Evolutionary conservation across 1,140 invertebrate genomes (phyloP).

Genomic region (Prorops nasuta): DNA sequence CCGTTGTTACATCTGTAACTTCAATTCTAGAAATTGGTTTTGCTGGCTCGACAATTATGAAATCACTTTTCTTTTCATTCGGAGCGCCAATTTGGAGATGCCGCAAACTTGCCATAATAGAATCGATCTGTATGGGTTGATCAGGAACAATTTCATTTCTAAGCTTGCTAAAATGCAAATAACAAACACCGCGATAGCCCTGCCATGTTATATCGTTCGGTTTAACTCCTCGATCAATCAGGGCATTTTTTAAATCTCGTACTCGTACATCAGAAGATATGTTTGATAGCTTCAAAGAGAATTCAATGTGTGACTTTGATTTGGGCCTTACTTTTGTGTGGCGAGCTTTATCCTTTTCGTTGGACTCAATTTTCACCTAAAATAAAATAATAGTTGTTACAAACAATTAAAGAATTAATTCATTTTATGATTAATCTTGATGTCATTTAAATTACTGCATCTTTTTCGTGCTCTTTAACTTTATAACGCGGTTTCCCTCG

Average conservation of each 20-base stretch:
- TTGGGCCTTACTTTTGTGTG: conserved; percentile 17
- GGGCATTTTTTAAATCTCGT: conserved; percentile 65
- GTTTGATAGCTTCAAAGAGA: conserved; percentile 63
- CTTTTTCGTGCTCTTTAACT: conserved; percentile 13
- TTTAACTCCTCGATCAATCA: conserved; percentile 64
- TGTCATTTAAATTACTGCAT: neutral
- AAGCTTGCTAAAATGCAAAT: conserved; percentile 65
- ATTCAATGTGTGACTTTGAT: conserved; percentile 49
- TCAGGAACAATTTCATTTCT: conserved; percentile 41
- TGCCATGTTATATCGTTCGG: conserved; percentile 68
- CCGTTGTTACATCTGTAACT: conserved; percentile 53
- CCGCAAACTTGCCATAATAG: conserved; percentile 59
- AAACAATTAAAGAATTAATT: no score
- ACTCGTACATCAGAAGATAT: conserved; percentile 63
- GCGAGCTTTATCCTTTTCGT: conserved; percentile 17
- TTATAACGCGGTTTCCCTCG: conserved; percentile 8
- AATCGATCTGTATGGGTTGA: conserved; percentile 54
- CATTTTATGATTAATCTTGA: conserved; percentile 5
- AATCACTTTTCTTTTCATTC: conserved; percentile 34
- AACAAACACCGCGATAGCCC: conserved; percentile 64
- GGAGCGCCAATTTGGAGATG: conserved; percentile 50
- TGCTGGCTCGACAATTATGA: conserved; percentile 50
- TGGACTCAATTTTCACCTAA: conserved; percentile 21
- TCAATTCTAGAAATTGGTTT: conserved; percentile 56
- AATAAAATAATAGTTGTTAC: no score